phyloP scores from a whole-genome alignment of 2,797 vertebrate species.

The Dicrostonyx torquatus region DNA sequence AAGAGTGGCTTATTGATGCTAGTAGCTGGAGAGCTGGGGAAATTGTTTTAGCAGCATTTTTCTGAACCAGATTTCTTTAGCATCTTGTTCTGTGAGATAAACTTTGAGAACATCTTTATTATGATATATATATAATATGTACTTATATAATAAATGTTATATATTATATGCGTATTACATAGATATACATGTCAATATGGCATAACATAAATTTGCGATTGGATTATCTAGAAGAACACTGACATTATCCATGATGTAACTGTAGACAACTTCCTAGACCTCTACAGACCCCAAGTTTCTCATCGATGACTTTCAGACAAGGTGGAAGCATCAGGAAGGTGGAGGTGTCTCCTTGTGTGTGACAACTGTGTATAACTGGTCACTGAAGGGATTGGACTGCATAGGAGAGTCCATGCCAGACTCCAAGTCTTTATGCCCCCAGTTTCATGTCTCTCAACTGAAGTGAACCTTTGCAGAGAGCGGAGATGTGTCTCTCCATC shows the following conservation, averaged over 20 bases:
- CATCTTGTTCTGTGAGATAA: background rate
- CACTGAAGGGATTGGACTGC: rapidly evolving
- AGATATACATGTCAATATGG: background rate
- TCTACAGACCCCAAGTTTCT: background rate
- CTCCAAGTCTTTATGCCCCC: background rate
- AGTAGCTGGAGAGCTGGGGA: background rate
- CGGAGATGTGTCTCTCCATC: too few species aligned
- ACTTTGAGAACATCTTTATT: background rate
- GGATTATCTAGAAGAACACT: background rate
- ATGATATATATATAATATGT: background rate
- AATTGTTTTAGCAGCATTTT: background rate
- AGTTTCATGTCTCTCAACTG: background rate
- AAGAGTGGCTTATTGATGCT: background rate
- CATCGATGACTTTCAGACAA: background rate
- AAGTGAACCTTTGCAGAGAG: background rate
- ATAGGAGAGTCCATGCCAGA: background rate
- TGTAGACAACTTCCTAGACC: background rate
- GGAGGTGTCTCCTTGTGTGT: background rate
- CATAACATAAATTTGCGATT: background rate
- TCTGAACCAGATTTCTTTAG: background rate
- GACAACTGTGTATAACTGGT: background rate
- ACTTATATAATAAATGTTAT: too few species aligned
- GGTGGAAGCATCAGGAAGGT: background rate
- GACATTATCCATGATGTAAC: background rate
- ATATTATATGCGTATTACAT: too few species aligned